These are phyloP conservation scores for Drosophila infuscata DNA, from an alignment of 2,888 invertebrate genomes.

Conservation along the genomic window DNA sequence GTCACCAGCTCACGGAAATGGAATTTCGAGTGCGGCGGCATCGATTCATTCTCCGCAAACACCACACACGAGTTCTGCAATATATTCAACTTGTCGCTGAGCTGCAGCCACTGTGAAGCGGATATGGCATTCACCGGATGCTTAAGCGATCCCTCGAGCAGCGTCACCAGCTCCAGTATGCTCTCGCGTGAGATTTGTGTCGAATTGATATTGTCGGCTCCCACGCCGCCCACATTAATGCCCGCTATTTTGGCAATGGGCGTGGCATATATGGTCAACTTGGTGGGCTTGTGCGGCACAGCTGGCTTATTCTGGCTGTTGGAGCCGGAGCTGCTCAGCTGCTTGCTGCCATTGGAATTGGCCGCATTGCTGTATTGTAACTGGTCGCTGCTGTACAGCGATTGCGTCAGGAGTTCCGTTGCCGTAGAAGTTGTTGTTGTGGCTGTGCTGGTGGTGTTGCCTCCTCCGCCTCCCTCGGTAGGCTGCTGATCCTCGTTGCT, in stretches of 20 bases:
- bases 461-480: conserved; percentile 7
- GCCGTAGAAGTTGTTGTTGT: neutral
- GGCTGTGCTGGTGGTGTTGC: neutral
- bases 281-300: conserved; percentile 89
- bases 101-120: conserved; percentile 91
- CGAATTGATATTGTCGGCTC: conserved; percentile 84
- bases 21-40: conserved; percentile 94
- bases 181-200: conserved; percentile 86
- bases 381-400: conserved; percentile 66
- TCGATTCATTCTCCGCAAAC: conserved; percentile 91
- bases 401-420: conserved; percentile 73
- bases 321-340: conserved; percentile 46
- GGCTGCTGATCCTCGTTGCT: conserved; percentile 30
- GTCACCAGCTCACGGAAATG: conserved; percentile 92
- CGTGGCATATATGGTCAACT: conserved; percentile 91
- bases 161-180: conserved; percentile 88
- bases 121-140: conserved; percentile 86
- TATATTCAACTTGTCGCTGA: conserved; percentile 92
- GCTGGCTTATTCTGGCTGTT: conserved; percentile 87
- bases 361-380: conserved; percentile 39
- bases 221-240: conserved; percentile 47
- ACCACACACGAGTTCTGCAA: conserved; percentile 93
- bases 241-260: conserved; percentile 86
- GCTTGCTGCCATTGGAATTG: conserved; percentile 52
- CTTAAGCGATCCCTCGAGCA: conserved; percentile 88